Evolutionary conservation across 2,797 vertebrate genomes (phyloP).

Genomic region (Bothrops alternatus): DNA sequence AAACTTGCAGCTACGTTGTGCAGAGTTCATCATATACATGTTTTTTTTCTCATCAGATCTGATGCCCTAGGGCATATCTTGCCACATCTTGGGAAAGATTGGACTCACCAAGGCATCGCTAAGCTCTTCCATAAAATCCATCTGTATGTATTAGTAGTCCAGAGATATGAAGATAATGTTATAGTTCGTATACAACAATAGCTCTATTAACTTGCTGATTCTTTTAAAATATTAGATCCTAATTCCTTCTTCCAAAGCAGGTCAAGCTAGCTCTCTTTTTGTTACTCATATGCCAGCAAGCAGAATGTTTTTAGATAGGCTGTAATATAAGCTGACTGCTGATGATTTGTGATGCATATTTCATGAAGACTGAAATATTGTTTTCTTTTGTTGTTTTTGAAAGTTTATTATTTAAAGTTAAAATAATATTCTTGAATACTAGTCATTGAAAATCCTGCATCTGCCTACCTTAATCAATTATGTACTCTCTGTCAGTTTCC

Average conservation of each 20-base stretch:
- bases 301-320: not conserved
- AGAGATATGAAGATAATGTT: not conserved
- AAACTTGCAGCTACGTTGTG: not conserved
- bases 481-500: not conserved
- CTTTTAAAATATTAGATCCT: not conserved
- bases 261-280: not conserved
- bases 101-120: conserved; percentile 92
- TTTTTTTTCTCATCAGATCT: conserved; percentile 74
- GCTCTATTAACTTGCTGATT: not conserved
- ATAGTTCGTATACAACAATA: not conserved
- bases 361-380: not conserved
- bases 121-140: conserved; percentile 96
- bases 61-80: conserved; percentile 94
- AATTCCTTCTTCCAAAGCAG: not conserved
- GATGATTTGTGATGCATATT: not conserved
- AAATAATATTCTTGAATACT: not conserved
- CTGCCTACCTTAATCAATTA: not conserved
- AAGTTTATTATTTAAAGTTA: not conserved
- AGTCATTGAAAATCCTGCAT: not conserved
- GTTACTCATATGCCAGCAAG: not conserved
- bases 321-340: not conserved
- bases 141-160: conserved; percentile 74
- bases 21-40: not conserved
- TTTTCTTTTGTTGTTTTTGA: not conserved
- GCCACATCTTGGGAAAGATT: conserved; percentile 93